Base-by-base conservation (phyloP, 2,113 vertebrate genomes). In the Polypterus senegalus region DNA sequence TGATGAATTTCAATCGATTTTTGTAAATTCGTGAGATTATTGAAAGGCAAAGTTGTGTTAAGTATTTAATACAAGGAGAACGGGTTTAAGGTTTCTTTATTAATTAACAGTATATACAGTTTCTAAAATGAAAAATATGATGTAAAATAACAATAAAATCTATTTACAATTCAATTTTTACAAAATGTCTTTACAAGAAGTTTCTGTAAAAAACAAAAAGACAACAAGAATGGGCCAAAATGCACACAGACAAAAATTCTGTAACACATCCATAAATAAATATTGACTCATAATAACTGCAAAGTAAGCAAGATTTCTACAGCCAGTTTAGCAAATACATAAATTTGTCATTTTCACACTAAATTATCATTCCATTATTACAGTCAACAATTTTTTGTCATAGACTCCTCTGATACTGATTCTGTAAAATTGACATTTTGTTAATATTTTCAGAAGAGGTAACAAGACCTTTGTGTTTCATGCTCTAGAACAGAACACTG, bases 81-180 rank as follows among this genome's bases (percentile, higher is more conserved):
- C 27, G 27, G 27, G 27, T 77, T 79, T 80, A 77, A 74, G 79
- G 81, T 77, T 76, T 76, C 77, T 94, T 94, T 94, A 96, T 93
- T 96, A 88, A 72, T 79, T 85, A 83, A 84, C 83, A 82, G 76
- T 92, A 88, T 93, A 83, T 94, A 96, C 92, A 95, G 77, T 81
- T 81, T 87, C 83, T 89, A 89, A 78, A 82, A 81, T 77, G 81
- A 89, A 87, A 90, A 83, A 85, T 82, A 83, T 75, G 76, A 83
- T 81, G 78, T 79, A 88, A 87, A 83, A 81, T 81, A 79, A 72
- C 70, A 77, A 69, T 70, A 82, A 81, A 83, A 80, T 84, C 76
- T 94, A 92, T 94, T 89, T 95, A 97, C 89, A 95, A 86, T 86
- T 88, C 78, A 63, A 77, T 82, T 85, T 94, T 90, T 91, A 93